Evolutionary conservation across 2,888 invertebrate genomes (phyloP).

Genomic region (Halictus quadricinctus): DNA sequence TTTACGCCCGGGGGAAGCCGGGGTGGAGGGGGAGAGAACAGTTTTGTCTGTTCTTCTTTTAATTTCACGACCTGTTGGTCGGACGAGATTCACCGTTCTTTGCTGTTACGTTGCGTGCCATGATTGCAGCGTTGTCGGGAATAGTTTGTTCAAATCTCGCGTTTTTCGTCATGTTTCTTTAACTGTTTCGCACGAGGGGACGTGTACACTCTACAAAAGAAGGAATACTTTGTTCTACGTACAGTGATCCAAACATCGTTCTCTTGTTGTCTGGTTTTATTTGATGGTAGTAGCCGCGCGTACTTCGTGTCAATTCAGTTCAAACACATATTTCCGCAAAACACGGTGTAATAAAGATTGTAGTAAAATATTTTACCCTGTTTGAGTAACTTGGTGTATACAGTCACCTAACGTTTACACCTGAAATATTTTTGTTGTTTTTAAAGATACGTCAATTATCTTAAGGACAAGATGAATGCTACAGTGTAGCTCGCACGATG

Average conservation of each 20-base stretch:
- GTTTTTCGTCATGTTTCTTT: background rate
- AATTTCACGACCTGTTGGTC: background rate
- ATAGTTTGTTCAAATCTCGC: background rate
- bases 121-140: background rate
- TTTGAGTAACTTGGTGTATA: too few species aligned
- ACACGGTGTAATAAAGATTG: too few species aligned
- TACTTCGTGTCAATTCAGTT: too few species aligned
- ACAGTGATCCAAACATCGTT: background rate
- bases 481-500: too few species aligned
- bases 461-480: too few species aligned
- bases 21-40: background rate
- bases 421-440: too few species aligned
- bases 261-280: background rate
- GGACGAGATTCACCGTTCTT: background rate
- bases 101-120: background rate
- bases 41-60: conserved; percentile 1
- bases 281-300: too few species aligned
- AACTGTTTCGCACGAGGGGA: background rate
- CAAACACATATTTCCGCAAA: too few species aligned
- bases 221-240: background rate
- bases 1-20: background rate
- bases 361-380: too few species aligned
- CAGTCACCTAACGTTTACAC: too few species aligned
- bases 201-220: background rate
- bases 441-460: too few species aligned